A percentile compares a stretch with the other conserved stretches of the same genome.
phyloP scores from a whole-genome alignment of 1,140 invertebrate genomes.

The Rhizoglyphus robini region DNA sequence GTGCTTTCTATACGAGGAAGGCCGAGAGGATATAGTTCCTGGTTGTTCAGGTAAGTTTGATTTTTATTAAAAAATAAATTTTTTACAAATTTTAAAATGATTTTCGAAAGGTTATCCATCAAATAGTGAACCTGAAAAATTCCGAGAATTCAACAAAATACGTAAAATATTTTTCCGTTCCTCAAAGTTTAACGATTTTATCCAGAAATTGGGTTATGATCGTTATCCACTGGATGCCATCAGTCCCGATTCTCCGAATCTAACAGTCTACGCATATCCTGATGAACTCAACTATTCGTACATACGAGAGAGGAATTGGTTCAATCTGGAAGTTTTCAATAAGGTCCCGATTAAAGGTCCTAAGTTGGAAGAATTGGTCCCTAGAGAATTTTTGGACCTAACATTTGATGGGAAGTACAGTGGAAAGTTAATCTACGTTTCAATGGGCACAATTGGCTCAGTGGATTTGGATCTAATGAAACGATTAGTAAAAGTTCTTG shows the following conservation, averaged over 20 bases:
- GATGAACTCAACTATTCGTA: background rate
- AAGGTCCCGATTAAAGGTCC: too few species aligned
- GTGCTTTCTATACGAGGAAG: background rate
- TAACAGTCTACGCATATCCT: background rate
- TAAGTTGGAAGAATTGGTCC: too few species aligned
- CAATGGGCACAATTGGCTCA: too few species aligned
- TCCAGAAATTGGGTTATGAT: background rate
- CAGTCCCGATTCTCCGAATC: background rate
- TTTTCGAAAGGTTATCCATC: background rate
- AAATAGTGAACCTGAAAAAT: background rate
- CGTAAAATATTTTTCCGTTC: background rate
- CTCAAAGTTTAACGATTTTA: background rate
- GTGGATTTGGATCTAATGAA: too few species aligned
- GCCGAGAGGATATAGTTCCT: background rate
- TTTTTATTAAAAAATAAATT: background rate
- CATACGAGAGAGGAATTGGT: background rate
- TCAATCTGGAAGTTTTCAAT: constrained; percentile 2
- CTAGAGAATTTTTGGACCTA: too few species aligned
- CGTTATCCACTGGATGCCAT: background rate
- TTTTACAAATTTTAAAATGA: background rate
- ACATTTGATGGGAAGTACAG: too few species aligned
- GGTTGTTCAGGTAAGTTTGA: background rate
- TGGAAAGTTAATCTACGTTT: too few species aligned
- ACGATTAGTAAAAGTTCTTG: too few species aligned
- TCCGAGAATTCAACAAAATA: background rate